phyloP scores from a whole-genome alignment of 2,113 vertebrate species.

The Thermophis baileyi region DNA sequence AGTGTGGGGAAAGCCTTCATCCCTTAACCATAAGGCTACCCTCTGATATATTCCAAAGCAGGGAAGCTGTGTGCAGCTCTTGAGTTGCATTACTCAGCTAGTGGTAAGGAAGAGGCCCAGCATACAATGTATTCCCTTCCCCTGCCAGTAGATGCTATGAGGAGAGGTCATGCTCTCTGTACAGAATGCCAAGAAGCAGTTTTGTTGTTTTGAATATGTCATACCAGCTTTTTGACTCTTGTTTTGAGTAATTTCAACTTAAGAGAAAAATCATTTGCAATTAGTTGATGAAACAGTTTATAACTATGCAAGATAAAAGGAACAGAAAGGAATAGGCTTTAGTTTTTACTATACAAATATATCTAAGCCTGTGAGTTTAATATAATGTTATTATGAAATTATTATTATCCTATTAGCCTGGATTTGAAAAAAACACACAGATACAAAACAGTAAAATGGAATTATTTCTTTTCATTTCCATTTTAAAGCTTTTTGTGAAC shows the following conservation, averaged over 20 bases:
- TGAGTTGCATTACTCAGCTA: neutral
- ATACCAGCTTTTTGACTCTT: neutral
- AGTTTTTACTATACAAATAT: neutral
- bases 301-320: neutral
- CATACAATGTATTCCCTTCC: neutral
- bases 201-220: neutral
- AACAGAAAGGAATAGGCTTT: neutral
- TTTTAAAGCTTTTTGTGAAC: neutral
- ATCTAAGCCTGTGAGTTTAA: neutral
- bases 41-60: neutral
- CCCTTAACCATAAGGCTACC: neutral
- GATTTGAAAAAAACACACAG: neutral
- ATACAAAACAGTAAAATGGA: neutral
- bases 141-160: neutral
- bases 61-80: neutral
- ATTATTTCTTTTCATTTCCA: neutral
- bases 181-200: neutral
- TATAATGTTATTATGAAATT: neutral
- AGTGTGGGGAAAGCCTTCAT: neutral
- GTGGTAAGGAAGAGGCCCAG: neutral
- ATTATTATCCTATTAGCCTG: neutral
- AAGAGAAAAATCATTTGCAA: neutral
- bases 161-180: neutral
- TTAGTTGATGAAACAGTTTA: neutral
- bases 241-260: neutral